Conservation (phyloP, 2,888 invertebrate species). For the Drosophila aldrichi region DNA sequence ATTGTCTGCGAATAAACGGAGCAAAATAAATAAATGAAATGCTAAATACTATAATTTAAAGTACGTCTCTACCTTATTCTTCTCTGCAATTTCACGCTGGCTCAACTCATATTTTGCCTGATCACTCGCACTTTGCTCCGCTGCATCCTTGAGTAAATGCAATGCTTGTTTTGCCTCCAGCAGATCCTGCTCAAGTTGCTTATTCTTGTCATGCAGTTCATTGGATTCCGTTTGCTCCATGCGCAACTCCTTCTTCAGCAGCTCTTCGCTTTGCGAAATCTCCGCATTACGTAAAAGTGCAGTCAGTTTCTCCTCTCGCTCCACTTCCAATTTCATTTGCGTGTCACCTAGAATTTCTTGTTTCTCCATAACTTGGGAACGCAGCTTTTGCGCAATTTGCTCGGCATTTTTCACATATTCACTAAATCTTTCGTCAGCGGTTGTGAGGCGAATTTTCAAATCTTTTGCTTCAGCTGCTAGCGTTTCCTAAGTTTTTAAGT, state of each 20-base stretch:
- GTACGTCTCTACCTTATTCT: conserved; percentile 86
- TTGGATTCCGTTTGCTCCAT: conserved; percentile 88
- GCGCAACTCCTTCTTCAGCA: conserved; percentile 90
- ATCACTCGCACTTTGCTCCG: conserved; percentile 69
- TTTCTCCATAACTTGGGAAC: conserved; percentile 75
- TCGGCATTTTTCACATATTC: conserved; percentile 84
- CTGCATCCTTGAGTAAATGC: conserved; percentile 67
- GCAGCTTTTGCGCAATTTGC: conserved; percentile 78
- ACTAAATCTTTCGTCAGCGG: conserved; percentile 83
- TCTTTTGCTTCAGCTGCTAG: conserved; percentile 81
- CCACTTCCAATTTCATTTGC: conserved; percentile 84
- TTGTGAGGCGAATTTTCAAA: conserved; percentile 78
- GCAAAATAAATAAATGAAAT: conserved; percentile 25
- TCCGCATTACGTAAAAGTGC: conserved; percentile 92
- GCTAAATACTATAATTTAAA: not conserved
- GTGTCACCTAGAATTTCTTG: conserved; percentile 78
- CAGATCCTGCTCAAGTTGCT: conserved; percentile 86
- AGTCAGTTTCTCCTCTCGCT: conserved; percentile 91
- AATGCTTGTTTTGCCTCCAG: conserved; percentile 81
- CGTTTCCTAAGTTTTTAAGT: conserved; percentile 75
- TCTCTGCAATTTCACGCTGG: conserved; percentile 88
- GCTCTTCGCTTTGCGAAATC: conserved; percentile 92
- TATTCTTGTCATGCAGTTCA: conserved; percentile 87
- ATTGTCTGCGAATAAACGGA: conserved; percentile 88
- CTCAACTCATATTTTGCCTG: conserved; percentile 74